Conservation (phyloP, 1,140 invertebrate species). For the Monomorium pharaonis region DNA sequence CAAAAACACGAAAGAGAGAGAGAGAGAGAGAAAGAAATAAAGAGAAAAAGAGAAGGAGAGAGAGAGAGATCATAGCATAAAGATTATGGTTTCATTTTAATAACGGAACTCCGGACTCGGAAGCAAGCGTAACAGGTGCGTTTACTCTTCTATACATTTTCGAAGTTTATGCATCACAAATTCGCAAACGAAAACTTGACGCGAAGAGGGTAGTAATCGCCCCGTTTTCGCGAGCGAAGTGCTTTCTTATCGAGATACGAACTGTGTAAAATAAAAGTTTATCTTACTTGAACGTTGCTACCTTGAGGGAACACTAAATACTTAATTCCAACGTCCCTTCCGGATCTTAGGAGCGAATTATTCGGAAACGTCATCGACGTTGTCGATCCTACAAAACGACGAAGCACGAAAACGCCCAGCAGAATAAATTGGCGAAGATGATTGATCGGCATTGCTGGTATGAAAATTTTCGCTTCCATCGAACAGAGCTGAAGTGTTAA, state of each 20-base stretch:
- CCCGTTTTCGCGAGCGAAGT: background rate
- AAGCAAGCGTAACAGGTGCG: conserved; percentile 7
- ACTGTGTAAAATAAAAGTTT: background rate
- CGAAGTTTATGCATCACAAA: conserved; percentile 3
- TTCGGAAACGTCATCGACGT: conserved; percentile 10
- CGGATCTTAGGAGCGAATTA: conserved; percentile 54
- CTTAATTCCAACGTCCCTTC: conserved; percentile 72
- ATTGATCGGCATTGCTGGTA: conserved; percentile 29
- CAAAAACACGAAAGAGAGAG: background rate
- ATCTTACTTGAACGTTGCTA: conserved; percentile 83
- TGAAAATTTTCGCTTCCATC: background rate
- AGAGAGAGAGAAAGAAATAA: too few relatives aligned
- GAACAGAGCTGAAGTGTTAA: background rate
- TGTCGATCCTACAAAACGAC: background rate
- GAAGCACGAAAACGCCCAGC: background rate
- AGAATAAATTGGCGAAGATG: background rate
- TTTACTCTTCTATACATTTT: background rate
- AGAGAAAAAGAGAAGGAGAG: too few relatives aligned
- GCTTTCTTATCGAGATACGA: background rate
- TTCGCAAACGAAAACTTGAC: background rate
- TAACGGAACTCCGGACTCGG: background rate
- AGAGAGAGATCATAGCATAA: background rate
- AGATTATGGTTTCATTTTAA: conserved; percentile 40
- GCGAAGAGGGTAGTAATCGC: background rate
- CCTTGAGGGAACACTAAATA: conserved; percentile 83